Evolutionary conservation across 2,113 vertebrate genomes (phyloP).

Genomic region (Piliocolobus tephrosceles): DNA sequence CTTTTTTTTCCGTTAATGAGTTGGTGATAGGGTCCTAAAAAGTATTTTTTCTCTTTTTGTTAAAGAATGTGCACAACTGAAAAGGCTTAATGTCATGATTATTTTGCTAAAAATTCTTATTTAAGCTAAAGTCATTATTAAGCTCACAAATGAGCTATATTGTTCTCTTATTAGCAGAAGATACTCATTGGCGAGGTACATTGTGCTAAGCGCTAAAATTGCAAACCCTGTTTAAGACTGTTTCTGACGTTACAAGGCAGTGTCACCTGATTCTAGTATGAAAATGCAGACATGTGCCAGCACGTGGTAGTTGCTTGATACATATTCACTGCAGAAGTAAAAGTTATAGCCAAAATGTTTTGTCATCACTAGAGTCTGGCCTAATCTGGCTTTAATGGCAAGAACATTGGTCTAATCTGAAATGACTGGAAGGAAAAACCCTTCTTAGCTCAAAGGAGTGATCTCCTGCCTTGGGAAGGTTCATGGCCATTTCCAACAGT

Average conservation of each 20-base stretch:
- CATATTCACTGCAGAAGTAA: fast-evolving
- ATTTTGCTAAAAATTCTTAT: background rate
- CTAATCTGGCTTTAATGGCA: background rate
- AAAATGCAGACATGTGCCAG: no score
- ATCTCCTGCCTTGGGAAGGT: background rate
- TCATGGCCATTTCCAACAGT: background rate
- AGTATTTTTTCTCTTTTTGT: background rate
- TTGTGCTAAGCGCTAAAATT: background rate
- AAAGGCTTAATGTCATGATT: background rate
- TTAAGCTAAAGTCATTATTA: background rate
- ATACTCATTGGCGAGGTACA: fast-evolving
- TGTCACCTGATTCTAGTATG: fast-evolving
- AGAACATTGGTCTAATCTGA: no score
- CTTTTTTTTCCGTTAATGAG: background rate
- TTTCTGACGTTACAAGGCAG: background rate
- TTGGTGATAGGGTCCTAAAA: background rate
- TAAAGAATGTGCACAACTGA: background rate
- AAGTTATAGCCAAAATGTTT: fast-evolving
- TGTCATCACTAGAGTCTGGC: fast-evolving
- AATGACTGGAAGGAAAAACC: background rate
- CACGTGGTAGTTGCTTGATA: fast-evolving
- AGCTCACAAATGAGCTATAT: background rate
- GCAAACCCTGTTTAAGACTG: fast-evolving
- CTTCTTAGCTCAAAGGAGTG: background rate
- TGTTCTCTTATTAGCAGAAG: background rate